Evolutionary conservation across 2,113 vertebrate genomes (phyloP).

Genomic region (Eleginops maclovinus): DNA sequence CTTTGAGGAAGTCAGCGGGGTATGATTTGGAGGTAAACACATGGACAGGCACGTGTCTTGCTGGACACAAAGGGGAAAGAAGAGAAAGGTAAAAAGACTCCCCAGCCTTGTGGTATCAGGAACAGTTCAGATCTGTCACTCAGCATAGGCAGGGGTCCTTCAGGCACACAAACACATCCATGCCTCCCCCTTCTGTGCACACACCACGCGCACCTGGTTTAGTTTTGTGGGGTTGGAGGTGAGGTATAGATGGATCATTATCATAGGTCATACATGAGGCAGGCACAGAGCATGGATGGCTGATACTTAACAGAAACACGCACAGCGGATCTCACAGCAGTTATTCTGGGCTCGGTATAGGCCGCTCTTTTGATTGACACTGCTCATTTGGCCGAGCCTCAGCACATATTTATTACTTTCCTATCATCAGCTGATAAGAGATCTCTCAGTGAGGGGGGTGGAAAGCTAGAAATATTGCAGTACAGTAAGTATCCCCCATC

Average conservation of each 20-base stretch:
- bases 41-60: conserved; percentile 16
- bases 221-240: conserved; percentile 70
- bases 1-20: not conserved
- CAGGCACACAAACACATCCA: conserved; percentile 60
- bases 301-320: conserved; percentile 42
- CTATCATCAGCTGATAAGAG: conserved; percentile 57
- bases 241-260: conserved; percentile 70
- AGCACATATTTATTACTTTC: conserved; percentile 46
- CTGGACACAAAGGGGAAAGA: conserved; percentile 1
- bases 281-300: conserved; percentile 33
- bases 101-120: conserved; percentile 47
- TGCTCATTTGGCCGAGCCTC: conserved; percentile 35
- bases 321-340: conserved; percentile 33
- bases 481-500: not conserved
- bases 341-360: conserved; percentile 11
- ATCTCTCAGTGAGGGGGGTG: conserved; percentile 14
- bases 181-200: conserved; percentile 10
- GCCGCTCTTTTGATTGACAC: conserved; percentile 57
- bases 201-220: conserved; percentile 69
- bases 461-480: conserved; percentile 14
- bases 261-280: conserved; percentile 69
- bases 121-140: conserved; percentile 71
- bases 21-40: conserved; percentile 7
- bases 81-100: conserved; percentile 9
- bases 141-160: conserved; percentile 60